Percentiles rank a stretch among this genome's conserved stretches.
Conservation (phyloP, 2,888 invertebrate species). For the Hesperia comma region DNA sequence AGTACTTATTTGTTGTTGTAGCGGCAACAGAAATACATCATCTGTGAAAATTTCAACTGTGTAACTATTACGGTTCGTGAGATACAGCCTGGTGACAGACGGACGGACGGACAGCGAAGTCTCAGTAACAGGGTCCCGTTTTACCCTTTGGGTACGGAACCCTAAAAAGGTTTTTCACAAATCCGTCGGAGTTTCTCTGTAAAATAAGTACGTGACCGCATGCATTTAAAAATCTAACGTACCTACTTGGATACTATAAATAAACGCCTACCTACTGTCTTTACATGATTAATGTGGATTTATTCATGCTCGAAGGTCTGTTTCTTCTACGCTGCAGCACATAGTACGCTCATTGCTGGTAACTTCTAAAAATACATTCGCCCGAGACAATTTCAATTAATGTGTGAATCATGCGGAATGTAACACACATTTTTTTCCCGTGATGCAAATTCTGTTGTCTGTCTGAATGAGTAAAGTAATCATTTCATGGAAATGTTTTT, state of each 20-base stretch:
- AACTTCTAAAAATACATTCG: constrained; percentile 58
- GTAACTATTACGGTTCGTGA: no score
- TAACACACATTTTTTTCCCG: constrained; percentile 22
- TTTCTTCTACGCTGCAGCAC: constrained; percentile 24
- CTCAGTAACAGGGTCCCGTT: no score
- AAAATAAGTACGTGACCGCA: not conserved
- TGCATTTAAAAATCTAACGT: constrained; percentile 3
- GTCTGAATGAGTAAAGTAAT: constrained; percentile 6
- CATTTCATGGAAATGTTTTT: constrained; percentile 1
- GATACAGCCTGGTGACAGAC: no score
- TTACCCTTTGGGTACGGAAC: no score
- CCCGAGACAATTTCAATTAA: constrained; percentile 45
- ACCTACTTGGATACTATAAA: constrained; percentile 1
- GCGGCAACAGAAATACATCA: no score
- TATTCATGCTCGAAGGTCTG: constrained; percentile 34
- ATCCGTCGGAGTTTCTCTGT: not conserved
- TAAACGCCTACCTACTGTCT: constrained; percentile 15
- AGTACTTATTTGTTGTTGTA: no score
- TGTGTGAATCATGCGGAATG: constrained; percentile 41
- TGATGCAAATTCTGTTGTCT: constrained; percentile 10
- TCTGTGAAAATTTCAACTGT: no score
- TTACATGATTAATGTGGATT: constrained; percentile 31
- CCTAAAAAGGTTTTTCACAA: no score
- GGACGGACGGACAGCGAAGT: no score
- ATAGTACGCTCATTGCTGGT: constrained; percentile 49